Evolutionary conservation across 2,888 invertebrate species (phyloP).

Genomic region (Barypeithes pellucidus): DNA sequence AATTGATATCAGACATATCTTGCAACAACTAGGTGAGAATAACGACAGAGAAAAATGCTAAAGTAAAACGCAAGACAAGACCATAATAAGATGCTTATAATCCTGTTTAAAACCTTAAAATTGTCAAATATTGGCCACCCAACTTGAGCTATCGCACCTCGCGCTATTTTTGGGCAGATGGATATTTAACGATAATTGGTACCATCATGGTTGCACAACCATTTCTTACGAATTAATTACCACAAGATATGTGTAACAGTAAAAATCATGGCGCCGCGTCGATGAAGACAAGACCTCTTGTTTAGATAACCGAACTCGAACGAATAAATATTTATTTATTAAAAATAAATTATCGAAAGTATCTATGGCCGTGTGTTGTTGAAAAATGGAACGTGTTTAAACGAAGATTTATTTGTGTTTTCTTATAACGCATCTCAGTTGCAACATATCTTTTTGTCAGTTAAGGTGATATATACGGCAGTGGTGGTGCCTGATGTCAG

Average conservation of each 20-base stretch:
- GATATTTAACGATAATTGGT: slow-evolving; percentile 47
- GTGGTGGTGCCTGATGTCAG: no score
- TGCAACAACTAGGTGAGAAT: no score
- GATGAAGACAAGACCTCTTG: slow-evolving; percentile 42
- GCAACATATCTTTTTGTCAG: neutral
- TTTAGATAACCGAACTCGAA: slow-evolving; percentile 52
- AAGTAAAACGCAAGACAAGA: no score
- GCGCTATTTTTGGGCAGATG: slow-evolving; percentile 53
- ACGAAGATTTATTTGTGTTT: neutral
- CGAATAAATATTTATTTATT: slow-evolving; percentile 54
- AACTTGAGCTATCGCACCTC: slow-evolving; percentile 41
- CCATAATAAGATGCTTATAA: no score
- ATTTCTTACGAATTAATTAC: slow-evolving; percentile 46
- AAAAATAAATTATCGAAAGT: slow-evolving; percentile 41
- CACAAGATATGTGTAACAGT: slow-evolving; percentile 48
- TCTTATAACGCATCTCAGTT: neutral
- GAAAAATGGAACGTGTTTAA: neutral
- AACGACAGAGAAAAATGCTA: no score
- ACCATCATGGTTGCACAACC: slow-evolving; percentile 49
- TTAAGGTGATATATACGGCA: no score
- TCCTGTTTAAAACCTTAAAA: slow-evolving; percentile 15
- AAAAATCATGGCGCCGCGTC: slow-evolving; percentile 53
- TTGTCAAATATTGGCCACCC: slow-evolving; percentile 44
- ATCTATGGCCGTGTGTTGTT: slow-evolving; percentile 45
- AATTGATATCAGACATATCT: no score